A percentile compares a stretch with the other conserved stretches of the same genome.
These are phyloP conservation scores for Ricordea florida DNA, from an alignment of 92 coral and sea anemone species.

Conservation along the genomic window DNA sequence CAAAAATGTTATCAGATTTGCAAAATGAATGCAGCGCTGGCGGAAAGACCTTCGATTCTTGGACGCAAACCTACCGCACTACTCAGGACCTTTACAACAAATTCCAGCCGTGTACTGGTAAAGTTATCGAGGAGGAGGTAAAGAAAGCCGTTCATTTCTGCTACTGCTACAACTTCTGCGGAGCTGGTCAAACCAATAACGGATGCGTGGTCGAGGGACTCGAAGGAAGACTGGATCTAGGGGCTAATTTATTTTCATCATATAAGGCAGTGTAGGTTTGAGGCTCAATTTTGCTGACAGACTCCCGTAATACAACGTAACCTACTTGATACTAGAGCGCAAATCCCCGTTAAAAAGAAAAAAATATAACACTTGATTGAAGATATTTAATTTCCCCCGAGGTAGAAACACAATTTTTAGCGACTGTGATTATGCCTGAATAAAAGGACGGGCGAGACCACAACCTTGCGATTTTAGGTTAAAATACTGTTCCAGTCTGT, in stretches of 20 bases:
- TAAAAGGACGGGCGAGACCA: no score
- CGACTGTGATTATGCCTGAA: no score
- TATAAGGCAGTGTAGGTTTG: slow-evolving; percentile 14
- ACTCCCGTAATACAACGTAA: no score
- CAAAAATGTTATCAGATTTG: slow-evolving; percentile 1
- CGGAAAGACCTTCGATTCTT: slow-evolving; percentile 26
- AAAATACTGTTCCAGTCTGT: no score
- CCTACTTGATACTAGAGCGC: no score
- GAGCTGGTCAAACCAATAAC: not conserved
- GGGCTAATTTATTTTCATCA: not conserved
- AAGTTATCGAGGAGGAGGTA: slow-evolving; percentile 1
- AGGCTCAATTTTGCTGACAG: no score
- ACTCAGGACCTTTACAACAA: slow-evolving; percentile 11
- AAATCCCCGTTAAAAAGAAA: no score
- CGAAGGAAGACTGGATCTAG: not conserved
- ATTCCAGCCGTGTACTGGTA: slow-evolving; percentile 46
- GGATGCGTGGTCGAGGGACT: not conserved
- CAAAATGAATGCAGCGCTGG: slow-evolving; percentile 9
- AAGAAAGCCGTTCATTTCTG: slow-evolving; percentile 32
- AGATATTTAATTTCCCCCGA: no score
- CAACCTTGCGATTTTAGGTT: no score
- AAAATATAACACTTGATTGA: no score
- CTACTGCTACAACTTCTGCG: slow-evolving; percentile 8
- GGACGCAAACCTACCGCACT: slow-evolving; percentile 27
- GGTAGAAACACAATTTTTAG: no score